Base-by-base conservation (phyloP, 2,797 vertebrate species). In the Rhyacichthys aspro region DNA sequence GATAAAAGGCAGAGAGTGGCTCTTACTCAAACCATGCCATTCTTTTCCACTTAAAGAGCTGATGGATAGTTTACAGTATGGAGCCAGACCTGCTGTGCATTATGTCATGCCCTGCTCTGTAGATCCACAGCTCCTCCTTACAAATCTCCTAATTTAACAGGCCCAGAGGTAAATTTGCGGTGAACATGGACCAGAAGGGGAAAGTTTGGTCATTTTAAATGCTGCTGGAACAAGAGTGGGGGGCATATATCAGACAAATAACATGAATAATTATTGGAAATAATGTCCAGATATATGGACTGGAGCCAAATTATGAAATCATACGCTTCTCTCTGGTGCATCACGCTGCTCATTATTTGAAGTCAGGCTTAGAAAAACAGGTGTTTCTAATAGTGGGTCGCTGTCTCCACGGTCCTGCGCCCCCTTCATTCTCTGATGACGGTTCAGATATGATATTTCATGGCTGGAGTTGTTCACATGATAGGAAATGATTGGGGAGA, bases 401-500 rank as follows among this genome's bases (percentile, higher is more conserved):
- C 83, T 48, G 79, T 86, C 88, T 88, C 76, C 72, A 79, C 55
- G 70, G 76, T 83, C 67, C 62, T 36, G 48, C 78, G 60, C 66
- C 74, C 76, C 50, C 59, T 80, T 79, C 59, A 16, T 68, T 83
- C 79, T 82, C 83, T 83, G 83, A 90, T 89, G 86, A 89, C 72
- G 87, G 86, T 69, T 90, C 85, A 88, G 88, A 91, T 92, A 89
- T 89, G 91, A 91, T 91, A 88, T 92, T 92, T 90, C 91, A 90
- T 81, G 85, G 84, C 75, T 73, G 72, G 67, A 81, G 76, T 78
- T 15, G 18, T 41, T 49, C 55, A 48, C 79, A 72, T 85, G 84
- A 91, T 89, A 78, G 80, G 76, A 90, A 82, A 83, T 90, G 89
- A 92, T 90, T 81, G 82, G 77, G 57, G 79, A 84, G 84, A 77